Evolutionary conservation across 1,140 invertebrate species (phyloP), one percentile per base, ranked within the genome.

Genomic region (Maconellicoccus hirsutus): DNA sequence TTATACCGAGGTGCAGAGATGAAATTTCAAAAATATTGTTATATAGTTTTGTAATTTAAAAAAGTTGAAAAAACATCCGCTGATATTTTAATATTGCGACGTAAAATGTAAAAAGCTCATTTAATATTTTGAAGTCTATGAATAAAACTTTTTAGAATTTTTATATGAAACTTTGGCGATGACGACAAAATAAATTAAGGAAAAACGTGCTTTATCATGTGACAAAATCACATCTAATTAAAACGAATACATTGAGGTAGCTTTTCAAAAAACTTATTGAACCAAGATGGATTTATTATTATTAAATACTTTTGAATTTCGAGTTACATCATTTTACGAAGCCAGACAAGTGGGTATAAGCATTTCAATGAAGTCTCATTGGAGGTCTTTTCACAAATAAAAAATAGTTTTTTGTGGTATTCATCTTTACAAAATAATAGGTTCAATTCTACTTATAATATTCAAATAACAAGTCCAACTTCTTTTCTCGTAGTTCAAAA

Each of bases 211-310:
- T 52, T 52, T 52, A 52, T 52, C 42, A 52, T 52, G 42, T 52
- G 42, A 52, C 42, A 52, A 52, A 52, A 52, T 52, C 42, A 52
- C 42, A 52, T 52, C 42, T 52, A 52, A 52, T 52, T 52, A 52
- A 52, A 52, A 19, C 42, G 42, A 4, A 16, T 52, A 52, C 42
- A 3, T 52, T 19, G n/a, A 14, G 16, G n/a, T 52, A 16, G 42
- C 42, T 52, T 52, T 52, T 52, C 42, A 52, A 52, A 52, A 52
- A 52, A 52, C 42, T 52, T 16, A 52, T 16, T 16, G 42, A 52
- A 3, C 42, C n/a, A 6, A 52, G n/a, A 52, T 52, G 42, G n/a
- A 52, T 52, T 52, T 19, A 19, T 52, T 52, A 8, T 52, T 52
- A 52, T 3, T 52, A 52, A 52, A 52, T 16, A 3, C 42, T 19